Evolutionary conservation across 2,888 invertebrate genomes (phyloP), one percentile per base, ranked within the genome.

Genomic region (Coenonympha glycerion): DNA sequence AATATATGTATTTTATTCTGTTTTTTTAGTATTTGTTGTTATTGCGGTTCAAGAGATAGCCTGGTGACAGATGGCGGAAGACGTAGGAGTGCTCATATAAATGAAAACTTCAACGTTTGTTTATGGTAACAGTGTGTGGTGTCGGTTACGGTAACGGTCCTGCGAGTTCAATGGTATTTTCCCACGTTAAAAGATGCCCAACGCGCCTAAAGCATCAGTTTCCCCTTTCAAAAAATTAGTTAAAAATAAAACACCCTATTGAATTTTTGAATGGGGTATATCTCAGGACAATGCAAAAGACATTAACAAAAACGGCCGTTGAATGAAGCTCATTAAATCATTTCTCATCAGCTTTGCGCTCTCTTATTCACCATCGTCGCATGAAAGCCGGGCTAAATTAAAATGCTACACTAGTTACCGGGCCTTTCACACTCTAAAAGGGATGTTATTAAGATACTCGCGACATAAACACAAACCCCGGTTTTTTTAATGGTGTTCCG

Each of bases 331-430:
- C 55, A 49, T 55, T 52, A 55, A 16, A 47, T 33, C 49, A 44
- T 49, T 52, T 41, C 53, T 45, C 54, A 54, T 54, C 44, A 48
- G 42, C 39, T 42, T 49, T 49, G 47, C 53, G 34, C 45, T 46
- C 49, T 49, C 47, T 55, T 55, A 55, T 55, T 55, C 55, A 55
- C 49, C 52, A 45, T 53, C 41, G 47, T 42, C 41, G 47, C 42
- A 40, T 47, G 41, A 53, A 56, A 39, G 50, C 50, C 53, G 37
- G 53, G 52, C 58, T 58, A 60, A 58, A 60, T 60, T 60, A 60
- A 60, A 60, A 60, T 57, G 53, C 53, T 53, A 56, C 49, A 53
- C 55, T 49, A 52, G 55, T 55, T 52, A 49, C 55, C 30, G 44
- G 37, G 41, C 44, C 53, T 48, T 50, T 45, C 53, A 51, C 30